Conservation (phyloP, 2,113 vertebrate species). For the Seriola aureovittata region DNA sequence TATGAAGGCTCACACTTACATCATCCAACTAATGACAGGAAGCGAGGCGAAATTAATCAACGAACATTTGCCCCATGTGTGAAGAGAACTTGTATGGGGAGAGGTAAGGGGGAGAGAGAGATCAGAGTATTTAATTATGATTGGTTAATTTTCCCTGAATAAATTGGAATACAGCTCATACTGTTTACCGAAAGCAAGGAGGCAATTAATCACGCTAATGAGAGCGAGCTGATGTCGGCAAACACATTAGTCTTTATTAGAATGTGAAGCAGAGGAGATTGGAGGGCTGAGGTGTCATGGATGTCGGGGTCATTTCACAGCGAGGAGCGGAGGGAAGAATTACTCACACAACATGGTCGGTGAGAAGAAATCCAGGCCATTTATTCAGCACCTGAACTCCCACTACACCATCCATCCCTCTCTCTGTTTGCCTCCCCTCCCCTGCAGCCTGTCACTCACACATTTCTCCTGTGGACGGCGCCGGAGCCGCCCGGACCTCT, state of each 20-base stretch:
- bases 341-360: not conserved
- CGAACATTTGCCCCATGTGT: conserved; percentile 32
- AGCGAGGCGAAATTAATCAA: conserved; percentile 49
- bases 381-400: conserved; percentile 3
- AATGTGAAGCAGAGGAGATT: conserved; percentile 32
- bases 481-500: not conserved
- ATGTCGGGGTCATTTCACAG: conserved; percentile 45
- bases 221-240: conserved; percentile 67
- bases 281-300: conserved; percentile 3
- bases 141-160: conserved; percentile 75
- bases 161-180: conserved; percentile 74
- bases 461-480: not conserved
- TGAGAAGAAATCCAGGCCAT: not conserved
- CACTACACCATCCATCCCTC: not conserved
- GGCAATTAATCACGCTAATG: conserved; percentile 80
- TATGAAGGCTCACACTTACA: conserved; percentile 29
- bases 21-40: conserved; percentile 52
- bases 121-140: conserved; percentile 74
- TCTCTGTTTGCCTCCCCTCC: not conserved
- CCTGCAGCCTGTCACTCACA: not conserved
- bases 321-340: not conserved
- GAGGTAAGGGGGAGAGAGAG: conserved; percentile 44
- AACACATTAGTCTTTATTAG: conserved; percentile 81
- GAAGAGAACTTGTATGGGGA: conserved; percentile 30
- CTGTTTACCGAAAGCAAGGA: conserved; percentile 75